Evolutionary conservation across 2,113 vertebrate genomes (phyloP), one percentile per base, ranked within the genome.

Genomic region (Phaethon lepturus): DNA sequence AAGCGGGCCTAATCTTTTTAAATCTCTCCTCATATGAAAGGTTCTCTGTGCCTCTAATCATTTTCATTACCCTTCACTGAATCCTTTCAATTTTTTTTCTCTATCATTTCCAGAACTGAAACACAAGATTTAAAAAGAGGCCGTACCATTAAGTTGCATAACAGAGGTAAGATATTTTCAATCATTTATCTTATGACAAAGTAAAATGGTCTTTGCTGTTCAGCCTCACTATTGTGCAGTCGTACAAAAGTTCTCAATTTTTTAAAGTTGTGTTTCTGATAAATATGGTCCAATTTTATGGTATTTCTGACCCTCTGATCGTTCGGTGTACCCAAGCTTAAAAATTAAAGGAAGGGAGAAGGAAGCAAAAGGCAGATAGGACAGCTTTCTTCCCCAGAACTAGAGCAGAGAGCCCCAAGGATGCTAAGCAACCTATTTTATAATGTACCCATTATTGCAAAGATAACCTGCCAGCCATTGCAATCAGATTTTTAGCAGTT

Each of bases 11-110:
- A 85, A 97, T 97, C 89, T 85, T 91, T 91, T 90, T 16, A 91
- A 81, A 95, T 91, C 80, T 97, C 76, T 85, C 64, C 64, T 93
- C 76, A 38, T 66, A 87, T 79, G 73, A 81, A 97, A 91, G 86
- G 66, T 81, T 68, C 95, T 94, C 10, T 1, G 66, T 66, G 73
- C 44, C 73, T 95, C 82, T 84, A 91, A 95, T 91, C 2, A 76
- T 81, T 96, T 96, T 82, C 89, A 95, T 87, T 87, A 78, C 77
- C 84, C 91, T 93, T 73, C 89, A 62, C 69, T 89, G 93, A 95
- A 78, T 92, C 53, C 26, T 92, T 93, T 88, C 35, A 60, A 33
- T 60, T 86, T 44, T 59, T 53, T 55, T 29, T 20, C 73, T 92
- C 79, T 71, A 24, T 76, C 42, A 63, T 89, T 88, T 92, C 92